Evolutionary conservation across 2,888 invertebrate genomes (phyloP).

Genomic region (Uropetala carovei): DNA sequence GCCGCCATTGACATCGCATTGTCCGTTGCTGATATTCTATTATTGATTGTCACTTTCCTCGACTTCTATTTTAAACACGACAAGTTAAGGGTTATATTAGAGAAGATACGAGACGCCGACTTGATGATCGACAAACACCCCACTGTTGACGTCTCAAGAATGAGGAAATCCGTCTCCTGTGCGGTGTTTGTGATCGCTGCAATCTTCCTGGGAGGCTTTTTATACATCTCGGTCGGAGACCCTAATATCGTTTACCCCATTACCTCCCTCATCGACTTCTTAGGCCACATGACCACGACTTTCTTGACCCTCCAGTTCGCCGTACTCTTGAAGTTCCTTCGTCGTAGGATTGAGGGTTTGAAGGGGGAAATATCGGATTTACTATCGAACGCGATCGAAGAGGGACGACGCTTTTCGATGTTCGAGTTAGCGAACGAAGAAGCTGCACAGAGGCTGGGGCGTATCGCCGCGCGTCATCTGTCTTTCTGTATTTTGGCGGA

Average conservation of each 20-base stretch:
- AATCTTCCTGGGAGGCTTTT: not conserved
- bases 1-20: not conserved
- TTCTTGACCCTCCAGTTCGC: constrained; percentile 20
- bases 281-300: not conserved
- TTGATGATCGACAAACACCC: not conserved
- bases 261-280: not conserved
- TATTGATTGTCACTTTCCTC: not conserved
- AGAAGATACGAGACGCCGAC: not conserved
- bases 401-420: not conserved
- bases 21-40: not conserved
- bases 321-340: not conserved
- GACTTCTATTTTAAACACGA: not conserved
- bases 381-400: not conserved
- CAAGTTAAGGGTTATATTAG: not conserved
- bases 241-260: too few relatives aligned
- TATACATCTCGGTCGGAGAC: not conserved
- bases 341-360: not conserved
- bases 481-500: not conserved
- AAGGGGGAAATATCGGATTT: not conserved
- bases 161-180: not conserved
- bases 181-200: not conserved
- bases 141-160: not conserved
- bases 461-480: not conserved
- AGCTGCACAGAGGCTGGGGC: not conserved
- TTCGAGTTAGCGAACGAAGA: not conserved